Base-by-base conservation (phyloP, 2,888 invertebrate genomes). In the Reticulitermes lucifugus region DNA sequence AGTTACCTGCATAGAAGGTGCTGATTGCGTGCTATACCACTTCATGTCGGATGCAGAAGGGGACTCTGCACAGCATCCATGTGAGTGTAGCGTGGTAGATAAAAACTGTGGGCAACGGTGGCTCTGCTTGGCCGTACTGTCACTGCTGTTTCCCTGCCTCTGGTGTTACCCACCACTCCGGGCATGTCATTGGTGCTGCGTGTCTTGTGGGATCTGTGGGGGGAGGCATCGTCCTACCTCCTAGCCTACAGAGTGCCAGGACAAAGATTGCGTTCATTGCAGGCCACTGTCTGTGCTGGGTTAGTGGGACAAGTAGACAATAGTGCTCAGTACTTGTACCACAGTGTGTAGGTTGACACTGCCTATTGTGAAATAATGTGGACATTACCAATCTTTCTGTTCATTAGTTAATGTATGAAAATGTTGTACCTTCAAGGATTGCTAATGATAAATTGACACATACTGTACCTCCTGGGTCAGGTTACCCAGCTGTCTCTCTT, bases 31-130 rank as follows among this genome's bases (percentile, higher is more conserved):
- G 94, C 93, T 98, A 89, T 98, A 98, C 92, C 98, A 98, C 92
- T 98, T 98, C 91, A 96, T 97, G 94, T 94, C 96, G 88, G 97
- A 98, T 91, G 94, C 96, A 2, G 98, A 98, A 90, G 98, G 97
- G 1, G 97, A 98, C 88, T 96, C 95, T 90, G 94, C 94, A 84
- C 94, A 95, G 89, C 96, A 96, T 89, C 97, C 98, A 14, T 98
- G 98, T 92, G 94, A 95, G 87, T 97, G 97, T 91, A 88, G 88
- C 80, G 87, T 88, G 35, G 86, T 79, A 25, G 95, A 95, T 90
- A 93, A 94, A 86, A 93, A 94, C 86, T 96, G 96, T 91, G 93
- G 94, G 85, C 95, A 95, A 89, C 94, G 97, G 92, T 98, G 98
- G 98, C 90, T 96, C 88, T 96, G 97, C 85, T 92, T 98, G 88